phyloP scores from a whole-genome alignment of 92 coral and sea anemone genomes.

The Pocillopora grandis region DNA sequence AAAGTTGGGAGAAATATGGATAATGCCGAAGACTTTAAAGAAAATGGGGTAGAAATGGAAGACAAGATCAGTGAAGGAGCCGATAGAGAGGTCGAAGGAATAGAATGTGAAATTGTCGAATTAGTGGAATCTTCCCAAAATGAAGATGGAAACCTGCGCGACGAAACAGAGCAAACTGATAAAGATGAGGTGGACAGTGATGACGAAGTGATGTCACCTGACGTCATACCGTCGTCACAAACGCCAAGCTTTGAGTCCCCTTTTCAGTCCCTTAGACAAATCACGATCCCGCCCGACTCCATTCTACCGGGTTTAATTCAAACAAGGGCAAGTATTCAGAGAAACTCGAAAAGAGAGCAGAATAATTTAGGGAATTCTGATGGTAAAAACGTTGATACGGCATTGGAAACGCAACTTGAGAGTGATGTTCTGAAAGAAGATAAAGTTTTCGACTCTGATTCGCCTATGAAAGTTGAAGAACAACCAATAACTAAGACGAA shows the following conservation, averaged over 20 bases:
- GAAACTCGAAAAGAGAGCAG: neutral
- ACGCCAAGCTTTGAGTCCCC: conserved; percentile 62
- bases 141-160: neutral
- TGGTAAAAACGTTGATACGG: neutral
- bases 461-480: conserved; percentile 13
- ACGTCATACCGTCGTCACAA: conserved; percentile 93
- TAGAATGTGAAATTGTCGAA: neutral
- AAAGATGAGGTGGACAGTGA: neutral
- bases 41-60: too few species aligned
- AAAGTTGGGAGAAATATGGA: neutral
- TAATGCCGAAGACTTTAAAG: too few species aligned
- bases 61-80: too few species aligned
- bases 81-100: neutral
- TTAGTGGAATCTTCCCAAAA: neutral
- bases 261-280: conserved; percentile 68
- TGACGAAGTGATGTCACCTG: conserved; percentile 70
- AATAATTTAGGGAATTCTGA: neutral
- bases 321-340: neutral
- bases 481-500: neutral
- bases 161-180: neutral
- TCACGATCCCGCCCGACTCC: conserved; percentile 43
- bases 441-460: neutral
- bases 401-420: neutral
- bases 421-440: neutral
- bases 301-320: conserved; percentile 4